Evolutionary conservation across 2,797 vertebrate genomes (phyloP).

Genomic region (Merluccius polli): DNA sequence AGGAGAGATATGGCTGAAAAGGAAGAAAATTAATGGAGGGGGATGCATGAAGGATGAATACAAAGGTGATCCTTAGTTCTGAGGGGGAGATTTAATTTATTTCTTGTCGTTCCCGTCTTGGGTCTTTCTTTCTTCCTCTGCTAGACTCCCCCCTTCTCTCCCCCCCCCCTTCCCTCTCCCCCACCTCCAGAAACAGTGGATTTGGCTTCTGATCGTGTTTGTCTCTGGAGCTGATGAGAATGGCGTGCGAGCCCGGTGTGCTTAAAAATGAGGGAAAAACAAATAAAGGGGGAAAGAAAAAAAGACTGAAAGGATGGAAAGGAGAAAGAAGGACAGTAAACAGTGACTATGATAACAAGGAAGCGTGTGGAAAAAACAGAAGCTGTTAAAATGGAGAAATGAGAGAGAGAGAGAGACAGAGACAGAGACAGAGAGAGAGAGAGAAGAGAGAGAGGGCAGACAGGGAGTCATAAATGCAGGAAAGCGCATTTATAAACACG

Average conservation of each 20-base stretch:
- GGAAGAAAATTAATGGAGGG: slow-evolving; percentile 27
- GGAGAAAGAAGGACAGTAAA: background rate
- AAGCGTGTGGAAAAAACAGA: slow-evolving; percentile 39
- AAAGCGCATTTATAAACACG: slow-evolving; percentile 73
- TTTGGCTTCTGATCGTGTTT: no score
- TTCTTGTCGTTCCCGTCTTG: background rate
- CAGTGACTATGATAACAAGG: slow-evolving; percentile 26
- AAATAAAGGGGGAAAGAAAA: slow-evolving; percentile 5
- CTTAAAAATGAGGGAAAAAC: no score
- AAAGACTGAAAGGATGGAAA: slow-evolving; percentile 6
- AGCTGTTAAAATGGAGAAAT: slow-evolving; percentile 39
- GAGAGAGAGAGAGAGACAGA: no score
- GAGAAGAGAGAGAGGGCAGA: slow-evolving; percentile 56
- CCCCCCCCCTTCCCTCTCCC: background rate
- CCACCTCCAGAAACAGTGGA: no score
- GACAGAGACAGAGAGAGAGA: no score
- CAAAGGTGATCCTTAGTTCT: slow-evolving; percentile 5
- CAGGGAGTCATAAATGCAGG: slow-evolving; percentile 65
- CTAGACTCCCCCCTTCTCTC: background rate
- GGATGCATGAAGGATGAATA: slow-evolving; percentile 18
- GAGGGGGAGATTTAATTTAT: background rate
- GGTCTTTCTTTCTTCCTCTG: background rate
- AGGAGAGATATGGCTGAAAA: slow-evolving; percentile 27
- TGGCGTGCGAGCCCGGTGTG: no score
- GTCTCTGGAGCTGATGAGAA: no score